Evolutionary conservation across 2,797 vertebrate genomes (phyloP).

Genomic region (Scyliorhinus canicula): DNA sequence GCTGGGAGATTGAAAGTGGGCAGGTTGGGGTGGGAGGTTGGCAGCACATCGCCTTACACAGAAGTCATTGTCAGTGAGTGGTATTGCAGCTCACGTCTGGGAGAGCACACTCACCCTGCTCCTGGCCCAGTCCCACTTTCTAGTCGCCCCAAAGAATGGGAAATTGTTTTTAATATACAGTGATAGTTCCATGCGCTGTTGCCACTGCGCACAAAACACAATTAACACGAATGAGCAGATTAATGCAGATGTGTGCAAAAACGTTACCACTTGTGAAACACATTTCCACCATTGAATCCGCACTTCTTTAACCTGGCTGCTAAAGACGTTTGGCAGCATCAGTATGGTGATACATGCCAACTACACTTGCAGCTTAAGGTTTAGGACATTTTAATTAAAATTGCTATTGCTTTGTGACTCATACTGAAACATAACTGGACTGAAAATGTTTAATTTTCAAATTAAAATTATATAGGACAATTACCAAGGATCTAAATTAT

Average conservation of each 20-base stretch:
- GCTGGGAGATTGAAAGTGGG: neutral
- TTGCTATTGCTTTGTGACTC: neutral
- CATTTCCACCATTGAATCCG: neutral
- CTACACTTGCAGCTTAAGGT: neutral
- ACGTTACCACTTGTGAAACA: neutral
- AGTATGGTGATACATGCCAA: neutral
- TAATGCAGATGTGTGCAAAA: slow-evolving; percentile 29
- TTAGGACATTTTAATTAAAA: neutral
- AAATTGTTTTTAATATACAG: slow-evolving; percentile 14
- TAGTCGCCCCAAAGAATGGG: slow-evolving; percentile 28
- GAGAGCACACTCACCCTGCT: slow-evolving; percentile 27
- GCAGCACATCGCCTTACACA: neutral
- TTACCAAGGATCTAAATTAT: neutral
- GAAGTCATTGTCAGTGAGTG: slow-evolving; percentile 23
- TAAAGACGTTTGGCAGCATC: neutral
- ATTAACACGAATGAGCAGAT: slow-evolving; percentile 7
- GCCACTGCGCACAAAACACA: slow-evolving; percentile 10
- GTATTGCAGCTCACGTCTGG: neutral
- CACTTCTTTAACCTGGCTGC: neutral
- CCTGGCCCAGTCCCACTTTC: slow-evolving; percentile 19
- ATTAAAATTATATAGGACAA: neutral
- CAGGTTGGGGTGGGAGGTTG: neutral
- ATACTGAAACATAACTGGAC: neutral
- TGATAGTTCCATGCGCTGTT: slow-evolving; percentile 12
- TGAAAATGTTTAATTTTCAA: neutral